Conservation (phyloP, 2,888 invertebrate genomes). For the Drosophila fungiperda region DNA sequence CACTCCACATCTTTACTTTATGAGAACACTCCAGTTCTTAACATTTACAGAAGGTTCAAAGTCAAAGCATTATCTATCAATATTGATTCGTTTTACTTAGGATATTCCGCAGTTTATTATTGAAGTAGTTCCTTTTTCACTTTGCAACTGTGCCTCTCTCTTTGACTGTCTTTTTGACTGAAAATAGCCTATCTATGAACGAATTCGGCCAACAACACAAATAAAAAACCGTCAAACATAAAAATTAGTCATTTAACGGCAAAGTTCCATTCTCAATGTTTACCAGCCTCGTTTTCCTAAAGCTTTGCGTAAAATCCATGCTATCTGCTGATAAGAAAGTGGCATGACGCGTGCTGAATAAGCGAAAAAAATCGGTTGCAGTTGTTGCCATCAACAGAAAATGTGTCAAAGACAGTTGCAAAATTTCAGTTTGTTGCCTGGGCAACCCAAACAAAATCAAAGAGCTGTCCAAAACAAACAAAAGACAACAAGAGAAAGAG, state of each 20-base stretch:
- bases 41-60: not conserved
- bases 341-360: slow-evolving; percentile 7
- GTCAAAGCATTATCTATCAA: not conserved
- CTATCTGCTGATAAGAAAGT: slow-evolving; percentile 47
- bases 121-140: not conserved
- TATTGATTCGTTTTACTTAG: not conserved
- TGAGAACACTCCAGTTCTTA: not conserved
- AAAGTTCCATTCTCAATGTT: slow-evolving; percentile 4
- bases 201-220: slow-evolving; percentile 13
- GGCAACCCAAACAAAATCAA: slow-evolving; percentile 30
- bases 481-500: not conserved
- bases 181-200: slow-evolving; percentile 32
- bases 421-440: slow-evolving; percentile 21
- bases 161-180: not conserved
- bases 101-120: not conserved
- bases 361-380: not conserved
- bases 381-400: slow-evolving; percentile 13
- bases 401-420: slow-evolving; percentile 5
- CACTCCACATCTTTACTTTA: not conserved
- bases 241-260: slow-evolving; percentile 62
- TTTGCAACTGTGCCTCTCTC: not conserved
- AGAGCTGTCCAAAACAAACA: slow-evolving; percentile 38
- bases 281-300: slow-evolving; percentile 32
- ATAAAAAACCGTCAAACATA: slow-evolving; percentile 4
- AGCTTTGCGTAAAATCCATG: slow-evolving; percentile 50